Percentiles rank a stretch among this genome's conserved stretches.
phyloP scores from a whole-genome alignment of 2,113 vertebrate species.

The Aptenodytes patagonicus region DNA sequence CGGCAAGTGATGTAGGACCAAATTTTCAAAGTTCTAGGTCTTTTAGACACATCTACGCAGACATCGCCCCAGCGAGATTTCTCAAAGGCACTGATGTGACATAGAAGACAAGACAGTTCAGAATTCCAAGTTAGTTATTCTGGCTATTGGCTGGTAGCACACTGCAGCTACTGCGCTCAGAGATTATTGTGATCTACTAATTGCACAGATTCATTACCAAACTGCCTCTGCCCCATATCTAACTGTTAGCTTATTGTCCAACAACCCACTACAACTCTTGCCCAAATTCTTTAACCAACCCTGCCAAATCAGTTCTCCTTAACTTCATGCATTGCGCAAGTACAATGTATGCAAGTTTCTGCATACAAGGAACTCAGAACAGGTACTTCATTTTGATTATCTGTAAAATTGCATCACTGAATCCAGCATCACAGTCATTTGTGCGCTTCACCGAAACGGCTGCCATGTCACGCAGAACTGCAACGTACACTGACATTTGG shows the following conservation, averaged over 20 bases:
- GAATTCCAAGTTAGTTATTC: not conserved
- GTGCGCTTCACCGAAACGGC: not conserved
- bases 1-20: fast-evolving
- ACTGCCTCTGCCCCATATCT: not conserved
- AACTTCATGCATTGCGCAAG: not conserved
- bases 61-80: fast-evolving
- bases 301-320: not conserved
- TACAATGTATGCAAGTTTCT: not conserved
- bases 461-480: not conserved
- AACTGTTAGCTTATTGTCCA: not conserved
- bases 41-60: no score
- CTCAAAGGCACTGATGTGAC: not conserved
- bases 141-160: not conserved
- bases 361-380: not conserved
- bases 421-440: not conserved
- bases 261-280: not conserved
- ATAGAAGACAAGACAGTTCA: not conserved
- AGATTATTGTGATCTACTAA: not conserved
- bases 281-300: not conserved
- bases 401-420: not conserved
- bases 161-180: not conserved
- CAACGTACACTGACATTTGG: not conserved
- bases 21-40: not conserved
- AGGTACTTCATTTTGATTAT: not conserved
- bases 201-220: not conserved